Base-by-base conservation (phyloP, 1,140 invertebrate species). In the Drosophila sp. region DNA sequence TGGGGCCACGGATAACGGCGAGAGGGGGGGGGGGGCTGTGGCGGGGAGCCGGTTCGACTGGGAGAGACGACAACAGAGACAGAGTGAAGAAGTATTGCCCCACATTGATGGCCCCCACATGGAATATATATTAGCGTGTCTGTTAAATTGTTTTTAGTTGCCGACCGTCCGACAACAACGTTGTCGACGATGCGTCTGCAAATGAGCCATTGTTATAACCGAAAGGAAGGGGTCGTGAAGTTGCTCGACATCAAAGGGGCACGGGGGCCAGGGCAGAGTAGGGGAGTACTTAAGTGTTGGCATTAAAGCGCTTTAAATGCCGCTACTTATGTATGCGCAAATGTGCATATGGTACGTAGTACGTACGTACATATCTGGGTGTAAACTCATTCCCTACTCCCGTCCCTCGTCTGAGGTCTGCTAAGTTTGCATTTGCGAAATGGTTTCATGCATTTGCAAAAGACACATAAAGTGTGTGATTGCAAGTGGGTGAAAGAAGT, bases 61-160 rank as follows among this genome's bases (percentile, higher is more conserved):
- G 35, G 35, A 0, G 10, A 38, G 35, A 47, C 44, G 17, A 47
- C 44, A 47, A 47, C 44, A 50, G 44, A 63, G 40, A 30, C 60
- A 10, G 27, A 50, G 41, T n/a, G 23, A 10, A 64, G 35, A 38
- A 32, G 32, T 55, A 64, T 50, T 55, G 62, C 62, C 44, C 44
- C 47, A 64, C 41, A 63, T 47, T 54, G 62, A 11, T 7, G 10
- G 41, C 33, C 56, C 55, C 61, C 57, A 66, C 66, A 67, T 72
- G 79, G 74, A 68, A 82, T 87, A 70, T 82, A 83, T 83, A 89
- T 89, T 87, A 87, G 79, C 80, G 62, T 66, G 66, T 72, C 72
- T 69, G 69, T 83, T 73, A 89, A 87, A 83, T 87, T 89, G 79
- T 87, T 87, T 89, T 83, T 89, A 67, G 80, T 87, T 87, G 57